A percentile compares a stretch with the other conserved stretches of the same genome.
Conservation (phyloP, 2,888 invertebrate species). For the Gymnocheta viridis region DNA sequence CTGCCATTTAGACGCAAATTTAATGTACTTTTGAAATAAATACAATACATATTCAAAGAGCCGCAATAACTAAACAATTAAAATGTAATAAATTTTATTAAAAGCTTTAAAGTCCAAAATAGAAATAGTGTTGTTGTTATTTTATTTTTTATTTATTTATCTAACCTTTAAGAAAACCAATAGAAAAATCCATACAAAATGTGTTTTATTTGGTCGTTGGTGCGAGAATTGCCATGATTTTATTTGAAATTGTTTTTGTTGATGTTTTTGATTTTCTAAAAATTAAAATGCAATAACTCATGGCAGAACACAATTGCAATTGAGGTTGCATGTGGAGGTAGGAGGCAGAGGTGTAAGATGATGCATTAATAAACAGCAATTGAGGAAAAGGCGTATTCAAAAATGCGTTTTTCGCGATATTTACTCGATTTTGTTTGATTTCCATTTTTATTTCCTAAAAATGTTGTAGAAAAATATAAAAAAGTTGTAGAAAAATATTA, state of each 20-base stretch:
- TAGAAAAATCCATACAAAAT: conserved; percentile 19
- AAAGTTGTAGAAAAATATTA: too few relatives aligned
- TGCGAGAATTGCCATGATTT: conserved; percentile 43
- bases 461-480: too few relatives aligned
- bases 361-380: neutral
- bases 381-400: too few relatives aligned
- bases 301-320: conserved; percentile 57
- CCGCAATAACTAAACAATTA: conserved; percentile 40
- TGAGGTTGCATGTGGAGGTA: conserved; percentile 3
- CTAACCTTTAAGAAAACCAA: conserved; percentile 52
- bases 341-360: neutral
- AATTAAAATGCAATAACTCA: conserved; percentile 68
- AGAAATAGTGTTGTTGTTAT: conserved; percentile 5
- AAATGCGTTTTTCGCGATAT: too few relatives aligned
- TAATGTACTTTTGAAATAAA: neutral
- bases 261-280: conserved; percentile 17
- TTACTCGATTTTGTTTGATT: neutral
- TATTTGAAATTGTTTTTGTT: conserved; percentile 1
- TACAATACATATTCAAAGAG: neutral
- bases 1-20: conserved; percentile 5
- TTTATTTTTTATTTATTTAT: conserved; percentile 42
- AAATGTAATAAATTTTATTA: conserved; percentile 53
- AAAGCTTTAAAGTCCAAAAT: conserved; percentile 24
- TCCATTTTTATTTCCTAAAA: too few relatives aligned
- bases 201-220: conserved; percentile 14